Evolutionary conservation across 2,113 vertebrate genomes (phyloP).

Genomic region (Paramisgurnus dabryanus): DNA sequence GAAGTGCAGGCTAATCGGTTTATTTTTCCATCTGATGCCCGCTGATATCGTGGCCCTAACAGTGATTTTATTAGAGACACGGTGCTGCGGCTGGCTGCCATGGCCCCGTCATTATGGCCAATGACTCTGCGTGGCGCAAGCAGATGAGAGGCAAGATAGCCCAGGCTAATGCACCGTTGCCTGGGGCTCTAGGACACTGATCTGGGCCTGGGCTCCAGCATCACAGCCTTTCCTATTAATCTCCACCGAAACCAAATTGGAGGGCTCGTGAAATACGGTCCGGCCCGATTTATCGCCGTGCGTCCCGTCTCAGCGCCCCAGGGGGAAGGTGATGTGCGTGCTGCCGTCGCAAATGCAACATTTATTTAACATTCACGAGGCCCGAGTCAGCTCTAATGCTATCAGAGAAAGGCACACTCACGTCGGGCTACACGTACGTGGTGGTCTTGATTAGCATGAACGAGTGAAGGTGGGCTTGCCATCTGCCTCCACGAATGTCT

Average conservation of each 20-base stretch:
- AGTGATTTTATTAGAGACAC: conserved; percentile 92
- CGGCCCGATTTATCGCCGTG: conserved; percentile 51
- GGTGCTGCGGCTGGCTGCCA: conserved; percentile 77
- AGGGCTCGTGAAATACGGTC: conserved; percentile 72
- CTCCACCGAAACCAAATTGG: conserved; percentile 88
- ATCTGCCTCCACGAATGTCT: conserved; percentile 30
- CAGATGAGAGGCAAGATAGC: conserved; percentile 77
- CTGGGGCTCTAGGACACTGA: conserved; percentile 61
- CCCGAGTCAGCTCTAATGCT: conserved; percentile 41
- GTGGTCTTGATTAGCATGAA: conserved; percentile 23
- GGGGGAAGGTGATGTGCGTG: conserved; percentile 31
- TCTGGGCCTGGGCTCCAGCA: conserved; percentile 77
- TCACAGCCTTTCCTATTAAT: conserved; percentile 87
- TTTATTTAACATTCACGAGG: conserved; percentile 58
- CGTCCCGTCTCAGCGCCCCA: conserved; percentile 44
- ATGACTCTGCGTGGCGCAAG: conserved; percentile 73
- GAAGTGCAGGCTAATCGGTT: conserved; percentile 90
- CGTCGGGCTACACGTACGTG: conserved; percentile 4
- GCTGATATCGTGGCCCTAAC: conserved; percentile 86
- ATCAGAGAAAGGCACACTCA: conserved; percentile 22
- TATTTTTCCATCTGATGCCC: conserved; percentile 92
- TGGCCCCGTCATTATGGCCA: conserved; percentile 82
- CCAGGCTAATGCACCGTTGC: conserved; percentile 68
- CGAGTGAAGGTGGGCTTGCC: conserved; percentile 17
- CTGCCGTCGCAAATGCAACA: conserved; percentile 61